These are phyloP conservation scores for Nothura maculosa DNA, from an alignment of 2,797 vertebrate genomes.

Conservation along the genomic window DNA sequence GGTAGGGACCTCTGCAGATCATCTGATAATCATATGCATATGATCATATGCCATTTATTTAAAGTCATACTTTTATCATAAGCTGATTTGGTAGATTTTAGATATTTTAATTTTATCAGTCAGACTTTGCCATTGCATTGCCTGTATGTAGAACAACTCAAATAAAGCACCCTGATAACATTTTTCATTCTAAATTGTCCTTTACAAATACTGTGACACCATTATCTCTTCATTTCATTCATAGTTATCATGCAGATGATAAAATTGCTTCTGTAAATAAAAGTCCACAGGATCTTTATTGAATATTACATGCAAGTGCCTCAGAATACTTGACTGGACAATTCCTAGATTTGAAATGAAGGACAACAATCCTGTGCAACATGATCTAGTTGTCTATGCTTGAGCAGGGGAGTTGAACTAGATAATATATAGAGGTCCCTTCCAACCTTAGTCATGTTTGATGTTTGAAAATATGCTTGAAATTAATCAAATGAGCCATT, in stretches of 20 bases:
- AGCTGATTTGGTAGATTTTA: conserved; percentile 31
- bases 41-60: neutral
- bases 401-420: no score
- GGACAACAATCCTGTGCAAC: no score
- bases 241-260: neutral
- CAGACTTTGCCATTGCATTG: neutral
- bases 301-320: neutral
- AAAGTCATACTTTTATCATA: conserved; percentile 41
- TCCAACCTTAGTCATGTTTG: no score
- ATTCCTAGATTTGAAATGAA: neutral
- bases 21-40: no score
- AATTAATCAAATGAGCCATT: neutral
- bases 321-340: neutral
- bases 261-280: neutral
- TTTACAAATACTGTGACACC: neutral
- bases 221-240: neutral
- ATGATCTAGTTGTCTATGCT: no score
- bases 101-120: conserved; percentile 10
- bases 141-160: neutral
- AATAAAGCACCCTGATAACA: neutral
- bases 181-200: neutral
- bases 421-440: no score
- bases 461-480: neutral
- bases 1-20: no score
- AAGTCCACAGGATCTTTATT: neutral